Conservation (phyloP, 2,888 invertebrate species). For the Drosophila mulleri region DNA sequence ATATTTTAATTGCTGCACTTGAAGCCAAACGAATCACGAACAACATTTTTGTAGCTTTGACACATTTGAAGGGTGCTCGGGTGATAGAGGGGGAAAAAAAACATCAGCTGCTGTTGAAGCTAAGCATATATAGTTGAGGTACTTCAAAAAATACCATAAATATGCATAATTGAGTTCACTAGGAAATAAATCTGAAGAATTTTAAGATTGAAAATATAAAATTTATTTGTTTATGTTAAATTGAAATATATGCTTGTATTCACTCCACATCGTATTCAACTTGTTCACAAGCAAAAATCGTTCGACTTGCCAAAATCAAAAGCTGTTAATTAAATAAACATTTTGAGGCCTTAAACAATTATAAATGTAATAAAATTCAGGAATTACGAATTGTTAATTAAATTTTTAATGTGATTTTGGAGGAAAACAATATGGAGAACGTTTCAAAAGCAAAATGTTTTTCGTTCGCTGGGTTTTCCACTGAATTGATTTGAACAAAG, state of each 20-base stretch:
- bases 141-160: constrained; percentile 9
- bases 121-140: constrained; percentile 14
- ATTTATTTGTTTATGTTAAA: neutral
- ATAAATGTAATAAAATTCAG: constrained; percentile 13
- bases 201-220: neutral
- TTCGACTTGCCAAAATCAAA: constrained; percentile 5
- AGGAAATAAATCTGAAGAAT: neutral
- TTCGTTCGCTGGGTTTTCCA: constrained; percentile 1
- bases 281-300: neutral
- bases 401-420: neutral
- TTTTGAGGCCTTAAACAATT: neutral
- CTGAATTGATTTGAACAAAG: constrained; percentile 7
- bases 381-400: neutral
- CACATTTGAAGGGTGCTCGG: constrained; percentile 55
- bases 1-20: constrained; percentile 60
- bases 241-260: neutral
- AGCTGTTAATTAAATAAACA: constrained; percentile 1
- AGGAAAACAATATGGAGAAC: neutral
- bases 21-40: constrained; percentile 55
- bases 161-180: constrained; percentile 12
- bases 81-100: constrained; percentile 4
- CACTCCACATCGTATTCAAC: neutral
- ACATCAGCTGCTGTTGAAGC: constrained; percentile 6
- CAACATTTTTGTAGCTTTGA: constrained; percentile 36
- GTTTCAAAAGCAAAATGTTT: constrained; percentile 1